Conservation (phyloP, 2,797 vertebrate species). For the Loriculus beryllinus region DNA sequence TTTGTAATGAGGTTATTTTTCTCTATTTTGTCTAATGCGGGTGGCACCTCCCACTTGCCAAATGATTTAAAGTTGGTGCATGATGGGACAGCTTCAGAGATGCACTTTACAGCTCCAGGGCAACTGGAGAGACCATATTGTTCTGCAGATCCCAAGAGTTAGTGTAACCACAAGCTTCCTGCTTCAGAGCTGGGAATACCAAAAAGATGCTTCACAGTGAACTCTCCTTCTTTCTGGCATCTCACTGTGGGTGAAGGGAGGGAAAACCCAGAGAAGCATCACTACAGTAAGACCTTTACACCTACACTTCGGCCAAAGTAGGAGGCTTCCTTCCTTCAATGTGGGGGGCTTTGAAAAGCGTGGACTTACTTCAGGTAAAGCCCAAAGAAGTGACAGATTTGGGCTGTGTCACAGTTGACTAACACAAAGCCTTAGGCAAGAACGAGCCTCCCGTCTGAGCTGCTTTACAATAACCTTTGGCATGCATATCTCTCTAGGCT, state of each 20-base stretch:
- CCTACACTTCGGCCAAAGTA: neutral
- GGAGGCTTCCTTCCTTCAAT: neutral
- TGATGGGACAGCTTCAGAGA: neutral
- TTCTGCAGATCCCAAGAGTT: neutral
- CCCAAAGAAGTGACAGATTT: neutral
- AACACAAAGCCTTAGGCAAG: neutral
- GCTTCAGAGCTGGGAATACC: neutral
- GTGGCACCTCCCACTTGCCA: neutral
- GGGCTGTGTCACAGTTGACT: neutral
- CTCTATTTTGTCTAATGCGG: neutral
- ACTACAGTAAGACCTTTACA: neutral
- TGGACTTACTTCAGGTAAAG: neutral
- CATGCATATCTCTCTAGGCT: neutral
- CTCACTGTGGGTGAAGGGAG: neutral
- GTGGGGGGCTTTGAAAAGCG: fast-evolving
- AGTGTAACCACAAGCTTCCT: neutral
- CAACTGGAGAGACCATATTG: neutral
- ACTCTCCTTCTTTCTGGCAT: neutral
- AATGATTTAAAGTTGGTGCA: fast-evolving
- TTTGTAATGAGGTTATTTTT: neutral
- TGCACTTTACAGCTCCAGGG: neutral
- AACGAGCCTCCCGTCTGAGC: neutral
- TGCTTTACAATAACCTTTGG: constrained; percentile 29
- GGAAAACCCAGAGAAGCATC: neutral
- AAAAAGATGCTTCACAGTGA: neutral